These are phyloP conservation scores for Gadopsis marmoratus DNA, from an alignment of 2,797 vertebrate genomes.

Conservation along the genomic window DNA sequence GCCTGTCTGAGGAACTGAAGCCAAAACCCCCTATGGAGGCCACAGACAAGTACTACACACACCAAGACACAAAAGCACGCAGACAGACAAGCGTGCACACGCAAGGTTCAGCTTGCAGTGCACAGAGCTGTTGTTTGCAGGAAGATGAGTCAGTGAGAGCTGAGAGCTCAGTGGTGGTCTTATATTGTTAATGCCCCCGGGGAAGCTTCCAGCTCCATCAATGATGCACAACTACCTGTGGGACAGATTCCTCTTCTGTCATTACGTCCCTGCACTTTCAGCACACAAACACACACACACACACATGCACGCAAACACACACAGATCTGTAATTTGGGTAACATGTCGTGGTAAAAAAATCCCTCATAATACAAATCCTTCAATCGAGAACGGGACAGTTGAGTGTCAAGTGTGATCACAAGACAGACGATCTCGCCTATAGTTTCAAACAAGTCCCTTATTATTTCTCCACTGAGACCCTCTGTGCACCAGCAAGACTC, in stretches of 20 bases:
- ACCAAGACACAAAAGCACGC: conserved; percentile 17
- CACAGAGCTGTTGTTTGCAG: conserved; percentile 42
- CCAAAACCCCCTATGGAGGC: conserved; percentile 46
- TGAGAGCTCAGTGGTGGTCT: conserved; percentile 64
- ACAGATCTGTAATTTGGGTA: conserved; percentile 9
- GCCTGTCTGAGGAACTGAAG: conserved; percentile 61
- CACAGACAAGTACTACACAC: conserved; percentile 74
- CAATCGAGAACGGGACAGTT: neutral
- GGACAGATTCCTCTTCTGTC: conserved; percentile 60
- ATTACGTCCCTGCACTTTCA: conserved; percentile 20
- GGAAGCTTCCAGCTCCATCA: conserved; percentile 56
- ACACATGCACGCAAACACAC: neutral
- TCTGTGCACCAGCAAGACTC: neutral
- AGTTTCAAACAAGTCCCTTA: neutral
- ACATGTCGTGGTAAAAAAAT: neutral
- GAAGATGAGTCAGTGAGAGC: conserved; percentile 41
- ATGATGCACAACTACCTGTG: conserved; percentile 67
- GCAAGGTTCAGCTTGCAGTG: conserved; percentile 59
- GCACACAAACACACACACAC: conserved; percentile 7
- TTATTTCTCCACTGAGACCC: neutral
- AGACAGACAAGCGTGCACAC: conserved; percentile 17
- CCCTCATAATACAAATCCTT: neutral
- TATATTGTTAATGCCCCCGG: conserved; percentile 55
- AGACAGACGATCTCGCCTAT: neutral
- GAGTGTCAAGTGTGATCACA: neutral